Base-by-base conservation (phyloP, 23 tunicate species). In the Aplidium turbinatum region DNA sequence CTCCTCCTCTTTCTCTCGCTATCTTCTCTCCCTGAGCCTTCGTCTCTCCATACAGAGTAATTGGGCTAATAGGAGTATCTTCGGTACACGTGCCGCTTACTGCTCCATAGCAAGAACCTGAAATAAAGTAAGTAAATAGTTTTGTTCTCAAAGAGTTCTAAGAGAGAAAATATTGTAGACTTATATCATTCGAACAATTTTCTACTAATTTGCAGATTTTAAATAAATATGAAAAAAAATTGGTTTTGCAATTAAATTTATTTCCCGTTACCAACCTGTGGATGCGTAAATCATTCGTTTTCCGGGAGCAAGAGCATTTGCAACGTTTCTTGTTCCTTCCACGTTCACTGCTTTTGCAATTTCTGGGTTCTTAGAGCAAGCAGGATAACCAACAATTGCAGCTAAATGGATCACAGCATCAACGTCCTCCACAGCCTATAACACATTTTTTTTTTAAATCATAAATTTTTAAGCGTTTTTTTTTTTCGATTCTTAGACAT, bases 351-450 rank as follows among this genome's bases (percentile, higher is more conserved):
- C 24, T 34, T 58, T 78, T 20, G 99, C 99, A 16, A 82, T 32
- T 38, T 94, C 99, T 2, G 99, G 99, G 29, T 94, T 91, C 25
- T 82, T 88, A 0, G 85, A 34, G 70, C 99, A 94, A 0, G 99
- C 99, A 27, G 99, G 99, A 52, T 94, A 94, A 3, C 99, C 99
- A 52, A 94, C 99, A 32, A 94, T 82, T 1, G 99, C 99, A 1
- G 99, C 99, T 36, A 94, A 53, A 73, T 94, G 99, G 32, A 94
- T 82, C n/a, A 94, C 81, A 11, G 94, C 99, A 53, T 94, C 99
- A 36, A 32, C 82, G 1, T 72, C 63, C 31, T 65, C 63, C 77
- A 90, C 68, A 16, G 54, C 89, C 96, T 89, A 31, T 46, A 7
- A 35, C 16, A 30, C n/a, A n/a, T n/a, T n/a, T n/a, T n/a, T n/a